phyloP scores from a whole-genome alignment of 2,113 vertebrate genomes.

The Semnornis frantzii region DNA sequence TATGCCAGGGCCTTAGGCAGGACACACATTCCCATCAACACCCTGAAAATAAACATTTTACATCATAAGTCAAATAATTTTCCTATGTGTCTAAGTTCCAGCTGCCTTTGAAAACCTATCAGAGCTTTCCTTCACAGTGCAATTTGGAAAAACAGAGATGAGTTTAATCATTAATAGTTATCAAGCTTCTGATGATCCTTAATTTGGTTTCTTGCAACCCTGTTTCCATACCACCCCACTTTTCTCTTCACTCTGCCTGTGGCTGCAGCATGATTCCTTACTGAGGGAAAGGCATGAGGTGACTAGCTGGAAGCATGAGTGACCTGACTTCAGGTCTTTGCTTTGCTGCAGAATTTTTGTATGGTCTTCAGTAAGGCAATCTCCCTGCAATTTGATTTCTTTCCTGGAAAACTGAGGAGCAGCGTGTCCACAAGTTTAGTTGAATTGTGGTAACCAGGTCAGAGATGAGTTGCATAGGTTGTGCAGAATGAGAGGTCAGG shows the following conservation, averaged over 20 bases:
- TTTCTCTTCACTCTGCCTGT: not conserved
- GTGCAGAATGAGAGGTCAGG: not conserved
- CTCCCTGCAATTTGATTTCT: not conserved
- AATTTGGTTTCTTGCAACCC: not conserved
- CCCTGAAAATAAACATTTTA: slow-evolving; percentile 41
- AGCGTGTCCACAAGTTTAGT: fast-evolving
- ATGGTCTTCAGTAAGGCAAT: not conserved
- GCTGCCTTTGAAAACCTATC: not conserved
- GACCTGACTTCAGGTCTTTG: not conserved
- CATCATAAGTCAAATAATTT: not conserved
- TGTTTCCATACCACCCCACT: not conserved
- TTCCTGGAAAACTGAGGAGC: not conserved
- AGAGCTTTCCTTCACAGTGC: not conserved
- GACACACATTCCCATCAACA: not conserved
- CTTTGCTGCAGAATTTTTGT: not conserved
- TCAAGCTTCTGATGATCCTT: not conserved
- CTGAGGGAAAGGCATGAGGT: not conserved
- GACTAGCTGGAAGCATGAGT: not conserved
- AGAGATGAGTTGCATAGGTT: not conserved
- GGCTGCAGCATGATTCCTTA: not conserved
- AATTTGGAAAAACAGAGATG: not conserved
- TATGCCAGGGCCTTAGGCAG: slow-evolving; percentile 12
- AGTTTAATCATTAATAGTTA: not conserved
- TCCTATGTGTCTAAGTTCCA: not conserved
- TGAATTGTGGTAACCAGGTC: fast-evolving